A percentile compares a stretch with the other conserved stretches of the same genome.
phyloP scores from a whole-genome alignment of 2,797 vertebrate species.

The Semaprochilodus insignis region DNA sequence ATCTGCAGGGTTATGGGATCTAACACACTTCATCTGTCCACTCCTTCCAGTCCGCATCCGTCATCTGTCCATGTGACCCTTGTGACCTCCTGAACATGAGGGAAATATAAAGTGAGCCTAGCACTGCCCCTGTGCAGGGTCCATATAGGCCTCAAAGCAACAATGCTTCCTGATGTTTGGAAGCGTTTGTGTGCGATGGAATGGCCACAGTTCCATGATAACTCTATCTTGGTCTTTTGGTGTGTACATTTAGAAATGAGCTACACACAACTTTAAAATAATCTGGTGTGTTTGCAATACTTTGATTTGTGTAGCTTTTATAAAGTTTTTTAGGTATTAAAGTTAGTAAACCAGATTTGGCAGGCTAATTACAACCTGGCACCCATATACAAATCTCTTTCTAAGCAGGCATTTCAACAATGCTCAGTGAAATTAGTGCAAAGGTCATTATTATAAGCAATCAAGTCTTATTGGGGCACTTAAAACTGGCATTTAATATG shows the following conservation, averaged over 20 bases:
- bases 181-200: not conserved
- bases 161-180: conserved; percentile 23
- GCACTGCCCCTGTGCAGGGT: conserved; percentile 1
- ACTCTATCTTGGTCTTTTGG: not conserved
- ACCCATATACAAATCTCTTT: not conserved
- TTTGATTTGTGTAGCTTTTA: conserved; percentile 3
- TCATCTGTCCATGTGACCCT: conserved; percentile 5
- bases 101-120: conserved; percentile 17
- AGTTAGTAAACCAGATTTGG: not conserved
- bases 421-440: not conserved
- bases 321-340: not conserved
- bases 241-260: not conserved
- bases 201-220: conserved; percentile 1
- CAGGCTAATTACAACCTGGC: not conserved
- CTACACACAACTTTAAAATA: not conserved
- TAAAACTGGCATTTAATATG: too few relatives aligned
- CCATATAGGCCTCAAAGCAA: not conserved
- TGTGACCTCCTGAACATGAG: conserved; percentile 2
- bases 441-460: not conserved
- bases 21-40: conserved; percentile 9
- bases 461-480: not conserved
- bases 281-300: not conserved
- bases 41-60: conserved; percentile 5
- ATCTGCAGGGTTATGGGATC: conserved; percentile 35
- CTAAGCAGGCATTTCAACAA: not conserved